Conservation (phyloP, 2,888 invertebrate species). For the Hartigia nigra region DNA sequence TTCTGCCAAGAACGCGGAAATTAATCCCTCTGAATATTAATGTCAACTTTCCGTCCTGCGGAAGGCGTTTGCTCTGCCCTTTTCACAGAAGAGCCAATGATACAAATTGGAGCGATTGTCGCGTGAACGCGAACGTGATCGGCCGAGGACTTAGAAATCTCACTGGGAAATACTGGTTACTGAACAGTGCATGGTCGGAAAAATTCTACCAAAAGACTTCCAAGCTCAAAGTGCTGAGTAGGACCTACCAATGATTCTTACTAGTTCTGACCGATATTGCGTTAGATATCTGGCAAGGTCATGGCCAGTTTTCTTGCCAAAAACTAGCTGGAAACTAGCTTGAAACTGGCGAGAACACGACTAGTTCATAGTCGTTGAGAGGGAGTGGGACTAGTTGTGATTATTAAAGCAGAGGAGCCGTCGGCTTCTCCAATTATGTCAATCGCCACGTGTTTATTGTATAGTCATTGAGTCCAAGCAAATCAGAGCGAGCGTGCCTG, state of each 20-base stretch:
- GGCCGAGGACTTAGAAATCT: too few relatives aligned
- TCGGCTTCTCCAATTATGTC: neutral
- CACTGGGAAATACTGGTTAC: too few relatives aligned
- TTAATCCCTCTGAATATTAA: constrained; percentile 8
- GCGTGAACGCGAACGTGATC: neutral
- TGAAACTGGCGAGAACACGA: too few relatives aligned
- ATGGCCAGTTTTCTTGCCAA: too few relatives aligned
- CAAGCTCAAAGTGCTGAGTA: too few relatives aligned
- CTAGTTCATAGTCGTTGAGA: neutral
- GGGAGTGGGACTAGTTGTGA: neutral
- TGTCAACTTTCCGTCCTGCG: neutral
- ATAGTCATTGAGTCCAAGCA: neutral
- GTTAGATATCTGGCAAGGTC: too few relatives aligned
- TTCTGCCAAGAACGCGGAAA: neutral
- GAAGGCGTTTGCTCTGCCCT: neutral
- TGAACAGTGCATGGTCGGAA: too few relatives aligned
- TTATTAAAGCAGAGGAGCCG: neutral
- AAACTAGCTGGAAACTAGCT: too few relatives aligned
- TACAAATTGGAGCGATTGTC: neutral
- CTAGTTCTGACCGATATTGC: too few relatives aligned
- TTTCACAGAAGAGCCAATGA: neutral
- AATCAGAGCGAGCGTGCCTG: neutral
- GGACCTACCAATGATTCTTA: too few relatives aligned
- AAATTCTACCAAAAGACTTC: too few relatives aligned
- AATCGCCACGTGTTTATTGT: neutral